phyloP scores from a whole-genome alignment of 2,888 invertebrate genomes.

The Galerucella nymphaeae region DNA sequence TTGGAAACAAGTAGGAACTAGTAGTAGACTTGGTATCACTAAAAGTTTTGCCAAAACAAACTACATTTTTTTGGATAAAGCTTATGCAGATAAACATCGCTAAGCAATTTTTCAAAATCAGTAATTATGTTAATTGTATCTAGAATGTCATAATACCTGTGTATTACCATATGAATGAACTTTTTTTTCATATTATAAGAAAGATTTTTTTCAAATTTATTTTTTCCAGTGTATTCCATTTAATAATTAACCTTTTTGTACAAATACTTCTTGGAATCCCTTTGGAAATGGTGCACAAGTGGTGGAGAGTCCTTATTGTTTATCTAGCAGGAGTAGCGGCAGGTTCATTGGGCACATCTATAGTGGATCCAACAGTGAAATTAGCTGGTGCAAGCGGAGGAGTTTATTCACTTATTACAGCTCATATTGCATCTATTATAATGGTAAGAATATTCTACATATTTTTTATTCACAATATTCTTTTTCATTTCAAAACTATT shows the following conservation, averaged over 20 bases:
- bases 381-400: conserved; percentile 96
- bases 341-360: conserved; percentile 86
- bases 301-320: conserved; percentile 90
- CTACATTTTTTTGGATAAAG: too few species aligned
- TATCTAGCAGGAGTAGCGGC: conserved; percentile 88
- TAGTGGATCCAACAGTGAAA: conserved; percentile 82
- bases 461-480: neutral
- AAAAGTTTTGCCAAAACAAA: too few species aligned
- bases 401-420: conserved; percentile 93
- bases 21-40: too few species aligned
- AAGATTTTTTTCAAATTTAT: neutral
- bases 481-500: too few species aligned
- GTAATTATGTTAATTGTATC: too few species aligned
- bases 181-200: too few species aligned
- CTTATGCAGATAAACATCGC: too few species aligned
- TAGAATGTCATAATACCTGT: too few species aligned
- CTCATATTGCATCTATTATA: conserved; percentile 91
- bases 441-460: conserved; percentile 71
- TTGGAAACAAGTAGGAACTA: too few species aligned
- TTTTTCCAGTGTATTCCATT: conserved; percentile 79
- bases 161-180: too few species aligned
- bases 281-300: conserved; percentile 95
- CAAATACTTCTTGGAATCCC: conserved; percentile 95
- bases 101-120: too few species aligned
- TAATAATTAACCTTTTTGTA: conserved; percentile 90